Evolutionary conservation across 2,113 vertebrate genomes (phyloP), one percentile per base, ranked within the genome.

Genomic region (Xiphophorus maculatus): DNA sequence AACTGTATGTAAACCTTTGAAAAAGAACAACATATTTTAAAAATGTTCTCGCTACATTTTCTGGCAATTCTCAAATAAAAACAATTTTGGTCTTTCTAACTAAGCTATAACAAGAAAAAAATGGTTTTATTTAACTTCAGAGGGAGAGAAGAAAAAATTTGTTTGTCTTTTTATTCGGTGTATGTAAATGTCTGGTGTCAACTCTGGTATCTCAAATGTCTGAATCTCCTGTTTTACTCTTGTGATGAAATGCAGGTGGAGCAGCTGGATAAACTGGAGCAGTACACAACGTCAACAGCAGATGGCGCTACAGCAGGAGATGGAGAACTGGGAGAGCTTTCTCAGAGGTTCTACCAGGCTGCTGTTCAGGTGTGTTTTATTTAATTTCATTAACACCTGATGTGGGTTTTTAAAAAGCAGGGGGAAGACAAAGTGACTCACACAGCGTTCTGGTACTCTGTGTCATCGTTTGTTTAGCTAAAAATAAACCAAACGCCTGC

Each of bases 251-350:
- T 51, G 25, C 67, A 93, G 92, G 97, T 99, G 66, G 95, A 97
- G 70, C 98, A 99, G 87, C 75, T 99, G 79, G 98, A 99, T 83
- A 95, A 96, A 17, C 90, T 98, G 6, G 98, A 98, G 85, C 95
- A 96, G 68, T 96, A 96, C 69, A 95, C 94, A 2, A 89, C 87
- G 67, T 85, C 93, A 32, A 85, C 74, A 25, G 33, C 81, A 0
- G 90, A 92, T 58, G 94, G 93, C 32, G 91, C 90, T 0, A 88
- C 95, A 0, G 62, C 60, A 14, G 82, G 73, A 0, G 93, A 94
- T 66, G 95, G 96, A 63, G 96, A 96, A 15, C 93, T 99, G 0
- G 95, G 95, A 35, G 96, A 98, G 69, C 86, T 99, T 22, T 96
- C 97, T 0, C 91, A 97, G 42, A 95, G 96, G 66, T 98, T 99